A percentile compares a stretch with the other conserved stretches of the same genome.
phyloP scores from a whole-genome alignment of 2,888 invertebrate genomes.

The Cetonia aurata region DNA sequence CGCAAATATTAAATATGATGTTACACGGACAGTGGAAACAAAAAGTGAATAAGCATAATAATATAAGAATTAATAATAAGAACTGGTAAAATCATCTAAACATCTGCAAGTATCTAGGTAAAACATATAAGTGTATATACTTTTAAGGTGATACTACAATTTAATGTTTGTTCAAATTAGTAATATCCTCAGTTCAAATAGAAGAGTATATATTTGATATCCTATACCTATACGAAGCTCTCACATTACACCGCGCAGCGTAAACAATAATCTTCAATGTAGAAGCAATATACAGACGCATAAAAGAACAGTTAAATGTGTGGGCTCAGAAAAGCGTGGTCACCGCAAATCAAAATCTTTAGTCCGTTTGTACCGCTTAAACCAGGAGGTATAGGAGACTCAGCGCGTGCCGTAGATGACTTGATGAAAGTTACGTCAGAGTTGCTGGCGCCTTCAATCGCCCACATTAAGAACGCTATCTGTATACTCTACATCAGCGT shows the following conservation, averaged over 20 bases:
- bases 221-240: conserved; percentile 18
- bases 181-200: neutral
- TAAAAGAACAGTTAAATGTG: conserved; percentile 38
- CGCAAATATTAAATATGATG: no score
- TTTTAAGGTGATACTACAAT: conserved; percentile 2
- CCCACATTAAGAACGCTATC: conserved; percentile 50
- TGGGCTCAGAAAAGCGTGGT: conserved; percentile 34
- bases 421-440: conserved; percentile 62
- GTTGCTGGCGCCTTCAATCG: conserved; percentile 60
- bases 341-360: conserved; percentile 39
- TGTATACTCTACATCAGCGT: conserved; percentile 6
- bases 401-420: conserved; percentile 57
- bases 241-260: conserved; percentile 15
- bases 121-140: neutral
- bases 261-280: conserved; percentile 27
- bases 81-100: no score
- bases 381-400: conserved; percentile 28
- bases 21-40: no score
- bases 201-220: conserved; percentile 1
- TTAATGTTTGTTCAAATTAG: conserved; percentile 7
- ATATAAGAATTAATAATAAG: no score
- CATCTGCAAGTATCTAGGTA: no score
- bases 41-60: no score
- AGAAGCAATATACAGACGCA: conserved; percentile 26
- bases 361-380: conserved; percentile 26